A percentile compares a stretch with the other conserved stretches of the same genome.
phyloP scores from a whole-genome alignment of 1,140 invertebrate species.

The Nasonia giraulti region DNA sequence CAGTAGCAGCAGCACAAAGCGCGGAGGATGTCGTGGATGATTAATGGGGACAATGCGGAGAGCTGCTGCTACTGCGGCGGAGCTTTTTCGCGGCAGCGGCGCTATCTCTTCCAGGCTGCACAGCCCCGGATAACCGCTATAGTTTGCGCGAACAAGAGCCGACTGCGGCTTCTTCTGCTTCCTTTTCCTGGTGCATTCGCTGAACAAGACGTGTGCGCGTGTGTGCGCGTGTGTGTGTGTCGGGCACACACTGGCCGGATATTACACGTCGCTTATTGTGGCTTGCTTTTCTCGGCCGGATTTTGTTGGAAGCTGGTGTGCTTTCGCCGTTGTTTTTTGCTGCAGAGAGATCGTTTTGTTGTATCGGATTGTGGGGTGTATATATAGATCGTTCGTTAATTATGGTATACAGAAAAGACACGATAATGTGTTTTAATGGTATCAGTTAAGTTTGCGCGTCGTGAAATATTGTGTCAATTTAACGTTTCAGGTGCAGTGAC shows the following conservation, averaged over 20 bases:
- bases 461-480: no score
- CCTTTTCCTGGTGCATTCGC: neutral
- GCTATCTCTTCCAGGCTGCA: neutral
- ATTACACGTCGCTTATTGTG: neutral
- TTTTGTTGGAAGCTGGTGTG: neutral
- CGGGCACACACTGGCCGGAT: neutral
- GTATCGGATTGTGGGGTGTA: no score
- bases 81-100: neutral
- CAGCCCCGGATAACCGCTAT: neutral
- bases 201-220: no score
- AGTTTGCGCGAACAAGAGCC: neutral
- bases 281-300: neutral
- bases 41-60: neutral
- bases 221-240: neutral
- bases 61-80: neutral
- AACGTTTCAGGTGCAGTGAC: no score
- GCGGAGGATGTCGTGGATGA: neutral
- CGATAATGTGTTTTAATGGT: no score
- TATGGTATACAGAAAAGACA: no score
- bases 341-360: no score
- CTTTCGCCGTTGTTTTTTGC: no score
- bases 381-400: no score
- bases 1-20: no score
- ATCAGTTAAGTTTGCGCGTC: no score
- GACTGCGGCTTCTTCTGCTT: neutral